These are phyloP conservation scores for Hemaris fuciformis DNA, from an alignment of 2,888 invertebrate species.

Conservation along the genomic window DNA sequence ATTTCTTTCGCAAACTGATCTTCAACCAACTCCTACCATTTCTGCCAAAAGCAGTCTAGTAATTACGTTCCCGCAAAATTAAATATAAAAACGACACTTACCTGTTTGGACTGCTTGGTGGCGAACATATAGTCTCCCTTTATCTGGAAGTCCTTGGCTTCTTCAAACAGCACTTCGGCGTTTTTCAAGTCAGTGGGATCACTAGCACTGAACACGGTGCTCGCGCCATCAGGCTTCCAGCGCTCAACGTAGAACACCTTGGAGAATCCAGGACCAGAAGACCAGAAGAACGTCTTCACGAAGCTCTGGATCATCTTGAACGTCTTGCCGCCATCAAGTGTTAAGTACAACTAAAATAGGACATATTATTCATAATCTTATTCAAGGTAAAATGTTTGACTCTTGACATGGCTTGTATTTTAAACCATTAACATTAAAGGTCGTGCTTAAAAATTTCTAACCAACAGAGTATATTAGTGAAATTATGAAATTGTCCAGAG, in stretches of 20 bases:
- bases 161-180: slow-evolving; percentile 80
- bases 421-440: too few species aligned
- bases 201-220: slow-evolving; percentile 86
- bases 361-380: not conserved
- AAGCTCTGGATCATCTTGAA: slow-evolving; percentile 86
- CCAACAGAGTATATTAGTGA: too few species aligned
- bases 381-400: too few species aligned
- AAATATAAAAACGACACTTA: slow-evolving; percentile 52
- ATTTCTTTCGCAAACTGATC: too few species aligned
- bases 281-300: slow-evolving; percentile 91
- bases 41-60: too few species aligned
- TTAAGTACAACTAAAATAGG: slow-evolving; percentile 86
- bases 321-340: slow-evolving; percentile 87
- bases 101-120: slow-evolving; percentile 84
- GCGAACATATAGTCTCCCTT: slow-evolving; percentile 93
- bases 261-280: slow-evolving; percentile 70
- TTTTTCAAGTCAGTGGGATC: slow-evolving; percentile 76
- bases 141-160: slow-evolving; percentile 91
- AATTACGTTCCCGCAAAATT: not conserved
- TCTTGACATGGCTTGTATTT: too few species aligned
- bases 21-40: too few species aligned
- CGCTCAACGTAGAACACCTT: slow-evolving; percentile 86
- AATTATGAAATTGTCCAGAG: too few species aligned
- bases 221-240: slow-evolving; percentile 82
- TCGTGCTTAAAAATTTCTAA: too few species aligned